Conservation (phyloP, 2,888 invertebrate species). For the Sesia apiformis region DNA sequence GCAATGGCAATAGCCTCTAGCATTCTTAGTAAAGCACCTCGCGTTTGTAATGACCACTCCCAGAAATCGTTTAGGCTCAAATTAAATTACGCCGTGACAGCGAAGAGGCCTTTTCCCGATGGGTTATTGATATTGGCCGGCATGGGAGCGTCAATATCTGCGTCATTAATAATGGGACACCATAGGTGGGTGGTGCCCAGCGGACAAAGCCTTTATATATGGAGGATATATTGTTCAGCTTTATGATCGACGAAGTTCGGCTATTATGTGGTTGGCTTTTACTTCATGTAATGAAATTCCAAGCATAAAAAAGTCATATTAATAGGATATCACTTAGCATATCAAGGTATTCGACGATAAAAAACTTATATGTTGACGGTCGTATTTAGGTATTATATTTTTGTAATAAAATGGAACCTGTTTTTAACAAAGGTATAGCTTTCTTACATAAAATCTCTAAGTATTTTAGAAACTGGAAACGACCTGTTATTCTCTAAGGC, state of each 20-base stretch:
- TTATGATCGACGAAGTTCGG: conserved; percentile 5
- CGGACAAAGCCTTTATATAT: conserved; percentile 36
- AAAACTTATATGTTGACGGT: no score
- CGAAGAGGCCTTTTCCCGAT: conserved; percentile 58
- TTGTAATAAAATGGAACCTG: no score
- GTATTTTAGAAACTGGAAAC: no score
- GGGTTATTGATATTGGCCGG: conserved; percentile 66
- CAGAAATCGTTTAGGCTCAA: conserved; percentile 47
- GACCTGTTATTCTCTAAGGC: no score
- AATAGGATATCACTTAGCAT: neutral
- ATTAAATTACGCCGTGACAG: conserved; percentile 60
- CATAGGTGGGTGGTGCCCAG: conserved; percentile 23
- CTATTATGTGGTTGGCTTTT: neutral
- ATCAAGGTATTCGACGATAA: no score
- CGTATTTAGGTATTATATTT: no score
- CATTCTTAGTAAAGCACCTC: neutral
- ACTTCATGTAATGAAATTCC: neutral
- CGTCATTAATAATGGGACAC: conserved; percentile 49
- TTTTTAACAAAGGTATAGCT: no score
- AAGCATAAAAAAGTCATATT: neutral
- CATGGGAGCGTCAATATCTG: conserved; percentile 47
- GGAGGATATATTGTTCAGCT: conserved; percentile 22
- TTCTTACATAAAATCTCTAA: no score
- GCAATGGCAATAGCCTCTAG: neutral
- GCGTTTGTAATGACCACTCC: conserved; percentile 37